Base-by-base conservation (phyloP, 2,113 vertebrate species). In the Himantopus leucocephalus region DNA sequence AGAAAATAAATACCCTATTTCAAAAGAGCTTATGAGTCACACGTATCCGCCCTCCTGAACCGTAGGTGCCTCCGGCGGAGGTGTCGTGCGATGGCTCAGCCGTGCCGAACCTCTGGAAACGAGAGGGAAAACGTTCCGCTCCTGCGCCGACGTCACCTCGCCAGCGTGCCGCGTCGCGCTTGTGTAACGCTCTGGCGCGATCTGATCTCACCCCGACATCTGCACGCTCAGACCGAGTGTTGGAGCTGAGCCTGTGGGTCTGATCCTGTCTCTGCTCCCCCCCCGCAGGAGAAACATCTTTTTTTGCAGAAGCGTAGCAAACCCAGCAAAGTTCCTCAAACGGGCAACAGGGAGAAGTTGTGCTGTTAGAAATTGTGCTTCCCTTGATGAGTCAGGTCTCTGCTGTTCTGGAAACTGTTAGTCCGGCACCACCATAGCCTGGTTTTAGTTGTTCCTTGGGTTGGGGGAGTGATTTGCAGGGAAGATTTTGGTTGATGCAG, bases 21-120 rank as follows among this genome's bases (percentile, higher is more conserved):
- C 84, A 52, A 73, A 95, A 85, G 94, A 87, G 85, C 71, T 60
- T 12, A 10, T 93, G 96, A 96, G 92, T 97, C 96, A 93, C 32
- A 59, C 26, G 92, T 19, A 17, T 53, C 86, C 52, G 9, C 96
- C 96, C 96, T 95, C 90, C 94, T 35, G 90, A 78, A 15, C 77
- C 12, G 4, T 18, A 60, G 87, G 16, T 84, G 95, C 94, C 95
- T 95, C 80, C 0, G 4, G 80, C 26, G 0, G 85, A 52, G 83
- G 27, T 29, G 62, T 88, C 94, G 79, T 58, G 64, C 75, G 96
- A 58, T 72, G 91, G n/a, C 83, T 83, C 60, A 76, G 87, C 91
- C 77, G 12, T 80, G 86, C 93, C 77, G 89, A n/a, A 60, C 23
- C 80, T 77, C 73, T 68, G 90, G 75, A 83, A 88, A 10, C 43